Evolutionary conservation across 1,140 invertebrate genomes (phyloP), one percentile per base, ranked within the genome.

Genomic region (Apis dorsata): DNA sequence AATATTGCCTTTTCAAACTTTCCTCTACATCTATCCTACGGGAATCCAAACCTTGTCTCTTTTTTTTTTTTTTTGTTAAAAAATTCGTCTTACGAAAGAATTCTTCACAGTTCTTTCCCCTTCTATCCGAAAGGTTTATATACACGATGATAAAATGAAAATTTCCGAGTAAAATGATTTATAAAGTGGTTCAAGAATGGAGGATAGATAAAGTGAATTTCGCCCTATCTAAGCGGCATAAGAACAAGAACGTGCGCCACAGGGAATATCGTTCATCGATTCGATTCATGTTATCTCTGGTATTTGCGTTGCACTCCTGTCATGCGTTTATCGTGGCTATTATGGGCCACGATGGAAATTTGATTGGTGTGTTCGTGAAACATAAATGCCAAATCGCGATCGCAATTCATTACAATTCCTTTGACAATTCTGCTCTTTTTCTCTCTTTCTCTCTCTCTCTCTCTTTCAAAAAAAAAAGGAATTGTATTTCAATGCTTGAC

Each of bases 231-330:
- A n/a, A 44, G 10, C 11, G 10, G n/a, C n/a, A 55, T 24, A 2
- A 78, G 69, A 51, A 13, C 2, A 24, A 21, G 55, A 19, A 71
- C 57, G 44, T 17, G 17, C 13, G 2, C 62, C 63, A n/a, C 21
- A 19, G 44, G 12, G 12, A 28, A 17, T 53, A 63, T 80, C 57
- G 69, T 80, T 63, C 49, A 73, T 80, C 78, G 78, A 80, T 80
- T 44, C 49, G 19, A 63, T 1, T 8, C 57, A 3, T 21, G 78
- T 80, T 80, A 80, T 73, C 69, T 63, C 15, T 8, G 49, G 13
- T 65, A 72, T 80, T 63, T 73, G 49, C 59, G 19, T 13, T 80
- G 49, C 70, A 63, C 57, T 80, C 49, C 0, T 12, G 8, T 12
- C 17, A 44, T 8, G 53, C 68, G 78, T 71, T 79, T 71, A 72